Conservation (phyloP, 2,797 vertebrate genomes). For the Betta splendens region DNA sequence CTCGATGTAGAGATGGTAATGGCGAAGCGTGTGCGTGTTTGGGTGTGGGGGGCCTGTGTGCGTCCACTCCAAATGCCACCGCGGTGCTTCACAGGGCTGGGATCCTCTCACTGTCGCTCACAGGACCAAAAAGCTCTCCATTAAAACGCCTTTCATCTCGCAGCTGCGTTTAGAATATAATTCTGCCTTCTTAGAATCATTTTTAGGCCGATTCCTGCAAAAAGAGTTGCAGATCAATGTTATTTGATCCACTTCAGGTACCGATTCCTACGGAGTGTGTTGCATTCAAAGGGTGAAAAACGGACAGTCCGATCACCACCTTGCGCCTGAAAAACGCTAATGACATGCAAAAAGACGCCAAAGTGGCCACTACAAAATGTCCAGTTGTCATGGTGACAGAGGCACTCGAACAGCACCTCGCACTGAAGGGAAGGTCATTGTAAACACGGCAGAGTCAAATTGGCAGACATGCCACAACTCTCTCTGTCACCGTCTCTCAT, state of each 20-base stretch:
- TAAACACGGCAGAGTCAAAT: conserved; percentile 57
- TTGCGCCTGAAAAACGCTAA: conserved; percentile 48
- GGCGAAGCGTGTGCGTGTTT: conserved; percentile 57
- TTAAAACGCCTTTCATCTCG: conserved; percentile 13
- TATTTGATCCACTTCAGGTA: too few relatives aligned
- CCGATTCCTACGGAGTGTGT: too few relatives aligned
- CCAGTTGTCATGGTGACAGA: conserved; percentile 64
- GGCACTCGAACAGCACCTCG: conserved; percentile 47
- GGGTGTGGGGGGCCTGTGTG: conserved; percentile 26
- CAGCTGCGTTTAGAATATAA: neutral
- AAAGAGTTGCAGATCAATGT: too few relatives aligned
- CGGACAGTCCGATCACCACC: too few relatives aligned
- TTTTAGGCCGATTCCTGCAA: neutral
- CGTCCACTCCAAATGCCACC: conserved; percentile 80
- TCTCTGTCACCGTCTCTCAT: conserved; percentile 17
- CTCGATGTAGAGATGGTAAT: conserved; percentile 76
- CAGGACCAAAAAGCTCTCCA: conserved; percentile 35
- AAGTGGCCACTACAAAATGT: conserved; percentile 55
- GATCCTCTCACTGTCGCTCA: conserved; percentile 55
- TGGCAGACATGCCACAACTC: conserved; percentile 38
- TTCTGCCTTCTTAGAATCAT: neutral
- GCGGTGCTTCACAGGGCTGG: conserved; percentile 68
- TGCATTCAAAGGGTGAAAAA: too few relatives aligned
- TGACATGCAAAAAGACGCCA: conserved; percentile 52
- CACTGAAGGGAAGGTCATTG: conserved; percentile 54